A percentile compares a stretch with the other conserved stretches of the same genome.
phyloP scores from a whole-genome alignment of 2,113 vertebrate genomes.

The Leucoraja erinaceus region DNA sequence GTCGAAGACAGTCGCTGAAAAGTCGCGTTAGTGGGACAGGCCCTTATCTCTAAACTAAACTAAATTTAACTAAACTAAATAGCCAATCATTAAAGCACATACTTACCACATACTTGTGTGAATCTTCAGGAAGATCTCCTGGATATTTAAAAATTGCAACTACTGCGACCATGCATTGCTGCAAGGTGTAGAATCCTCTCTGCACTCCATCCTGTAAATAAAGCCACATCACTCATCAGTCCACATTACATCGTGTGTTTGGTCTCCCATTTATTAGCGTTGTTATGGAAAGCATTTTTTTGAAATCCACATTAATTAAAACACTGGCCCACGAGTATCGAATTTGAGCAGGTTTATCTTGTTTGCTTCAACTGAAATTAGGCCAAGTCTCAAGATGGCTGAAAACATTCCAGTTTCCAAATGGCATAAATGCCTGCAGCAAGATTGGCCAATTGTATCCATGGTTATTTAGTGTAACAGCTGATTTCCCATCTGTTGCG shows the following conservation, averaged over 20 bases:
- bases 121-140: neutral
- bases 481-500: constrained; percentile 22
- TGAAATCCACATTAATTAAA: constrained; percentile 26
- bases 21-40: too few relatives aligned
- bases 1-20: too few relatives aligned
- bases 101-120: too few relatives aligned
- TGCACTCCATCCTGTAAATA: neutral
- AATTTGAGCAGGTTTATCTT: constrained; percentile 15
- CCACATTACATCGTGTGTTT: neutral
- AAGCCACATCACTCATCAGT: neutral
- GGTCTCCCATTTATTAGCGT: neutral
- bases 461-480: constrained; percentile 22
- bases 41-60: too few relatives aligned
- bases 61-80: too few relatives aligned
- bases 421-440: constrained; percentile 7
- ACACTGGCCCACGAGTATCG: neutral
- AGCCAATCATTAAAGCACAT: too few relatives aligned
- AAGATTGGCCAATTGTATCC: constrained; percentile 27
- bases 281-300: neutral
- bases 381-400: constrained; percentile 14
- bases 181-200: neutral
- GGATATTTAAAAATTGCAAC: neutral
- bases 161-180: neutral
- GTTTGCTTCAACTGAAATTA: constrained; percentile 20
- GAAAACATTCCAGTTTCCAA: constrained; percentile 31